Evolutionary conservation across 1,140 invertebrate genomes (phyloP).

Genomic region (Ooceraea biroi): DNA sequence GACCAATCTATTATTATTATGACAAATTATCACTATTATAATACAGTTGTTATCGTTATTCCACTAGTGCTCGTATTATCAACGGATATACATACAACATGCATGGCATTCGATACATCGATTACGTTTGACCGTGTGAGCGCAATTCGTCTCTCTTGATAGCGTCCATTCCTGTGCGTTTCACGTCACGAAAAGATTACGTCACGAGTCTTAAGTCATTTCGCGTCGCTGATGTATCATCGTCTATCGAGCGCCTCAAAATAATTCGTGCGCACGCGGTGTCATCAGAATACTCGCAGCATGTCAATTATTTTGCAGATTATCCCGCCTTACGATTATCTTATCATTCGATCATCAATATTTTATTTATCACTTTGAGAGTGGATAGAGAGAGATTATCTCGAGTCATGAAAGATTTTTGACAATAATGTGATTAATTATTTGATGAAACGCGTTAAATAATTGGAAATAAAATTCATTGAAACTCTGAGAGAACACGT

Average conservation of each 20-base stretch:
- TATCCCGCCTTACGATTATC: background rate
- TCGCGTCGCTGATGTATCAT: background rate
- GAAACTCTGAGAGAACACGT: too few species aligned
- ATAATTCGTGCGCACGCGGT: background rate
- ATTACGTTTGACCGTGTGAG: background rate
- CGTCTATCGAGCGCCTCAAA: conserved; percentile 8
- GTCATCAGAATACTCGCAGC: background rate
- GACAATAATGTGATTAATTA: too few species aligned
- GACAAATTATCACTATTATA: background rate
- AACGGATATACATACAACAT: too few species aligned
- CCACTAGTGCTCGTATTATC: background rate
- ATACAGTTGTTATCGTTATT: conserved; percentile 10
- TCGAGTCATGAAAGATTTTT: too few species aligned
- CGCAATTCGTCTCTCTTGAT: conserved; percentile 1
- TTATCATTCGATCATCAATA: too few species aligned
- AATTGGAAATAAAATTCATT: too few species aligned
- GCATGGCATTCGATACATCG: background rate
- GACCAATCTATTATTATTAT: too few species aligned
- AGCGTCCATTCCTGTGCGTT: background rate
- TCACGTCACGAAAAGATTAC: conserved; percentile 21
- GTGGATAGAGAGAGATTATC: too few species aligned
- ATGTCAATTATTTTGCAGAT: background rate
- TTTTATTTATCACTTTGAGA: too few species aligned
- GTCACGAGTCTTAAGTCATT: conserved; percentile 30
- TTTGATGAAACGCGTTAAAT: too few species aligned